Evolutionary conservation across 2,113 vertebrate genomes (phyloP).

Genomic region (Menura novaehollandiae): DNA sequence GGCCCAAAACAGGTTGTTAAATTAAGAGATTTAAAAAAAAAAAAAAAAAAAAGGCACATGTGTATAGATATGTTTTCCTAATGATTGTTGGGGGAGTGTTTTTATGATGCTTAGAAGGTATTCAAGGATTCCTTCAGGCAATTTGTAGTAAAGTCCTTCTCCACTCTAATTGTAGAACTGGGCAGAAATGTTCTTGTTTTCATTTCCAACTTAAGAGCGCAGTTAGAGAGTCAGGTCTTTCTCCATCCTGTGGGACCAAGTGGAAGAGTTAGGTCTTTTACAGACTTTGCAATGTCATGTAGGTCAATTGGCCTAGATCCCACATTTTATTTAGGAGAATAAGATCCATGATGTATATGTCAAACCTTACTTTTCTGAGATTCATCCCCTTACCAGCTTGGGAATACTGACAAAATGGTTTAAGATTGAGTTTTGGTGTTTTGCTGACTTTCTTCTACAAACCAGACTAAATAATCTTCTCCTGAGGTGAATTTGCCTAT

Average conservation of each 20-base stretch:
- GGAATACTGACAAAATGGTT: not conserved
- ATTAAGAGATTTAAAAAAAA: not conserved
- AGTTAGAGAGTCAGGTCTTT: not conserved
- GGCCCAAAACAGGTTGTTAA: not conserved
- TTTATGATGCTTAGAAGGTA: not conserved
- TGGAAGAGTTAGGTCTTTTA: not conserved
- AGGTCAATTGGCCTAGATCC: not conserved
- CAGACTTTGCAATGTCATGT: not conserved
- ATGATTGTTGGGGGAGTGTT: not conserved
- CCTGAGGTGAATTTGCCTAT: not conserved
- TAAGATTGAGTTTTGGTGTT: not conserved
- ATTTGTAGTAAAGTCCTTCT: not conserved
- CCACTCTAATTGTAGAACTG: not conserved
- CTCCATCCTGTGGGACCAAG: not conserved
- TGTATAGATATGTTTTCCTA: not conserved
- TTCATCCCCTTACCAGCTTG: not conserved
- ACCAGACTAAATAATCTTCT: not conserved
- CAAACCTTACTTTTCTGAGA: not conserved
- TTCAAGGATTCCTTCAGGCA: not conserved
- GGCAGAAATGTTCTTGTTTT: not conserved
- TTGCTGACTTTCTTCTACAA: not conserved
- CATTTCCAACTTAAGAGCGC: not conserved
- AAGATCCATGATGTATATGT: not conserved
- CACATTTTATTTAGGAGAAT: not conserved
- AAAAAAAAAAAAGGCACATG: accelerated